These are phyloP conservation scores for Gortyna flavago DNA, from an alignment of 2,888 invertebrate genomes.

Conservation along the genomic window DNA sequence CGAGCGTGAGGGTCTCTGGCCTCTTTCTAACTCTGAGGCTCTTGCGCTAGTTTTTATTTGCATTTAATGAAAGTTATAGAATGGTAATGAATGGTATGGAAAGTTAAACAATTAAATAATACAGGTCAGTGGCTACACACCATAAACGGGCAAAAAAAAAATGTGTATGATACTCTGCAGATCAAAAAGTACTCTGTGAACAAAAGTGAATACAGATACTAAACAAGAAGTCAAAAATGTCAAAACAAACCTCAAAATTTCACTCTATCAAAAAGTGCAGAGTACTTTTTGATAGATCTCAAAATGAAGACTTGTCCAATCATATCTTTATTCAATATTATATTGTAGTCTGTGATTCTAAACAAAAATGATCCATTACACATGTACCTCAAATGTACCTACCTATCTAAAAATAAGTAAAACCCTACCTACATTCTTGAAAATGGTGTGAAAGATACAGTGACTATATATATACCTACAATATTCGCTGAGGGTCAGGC, in stretches of 20 bases:
- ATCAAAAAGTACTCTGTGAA: too few relatives aligned
- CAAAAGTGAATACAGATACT: neutral
- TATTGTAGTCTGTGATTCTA: too few relatives aligned
- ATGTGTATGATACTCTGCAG: neutral
- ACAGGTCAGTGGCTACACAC: too few relatives aligned
- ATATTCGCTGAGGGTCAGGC: neutral
- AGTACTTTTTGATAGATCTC: too few relatives aligned
- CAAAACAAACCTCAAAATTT: slow-evolving; percentile 17
- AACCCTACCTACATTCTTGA: neutral
- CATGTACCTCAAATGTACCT: too few relatives aligned
- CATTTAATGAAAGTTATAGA: neutral
- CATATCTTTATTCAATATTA: neutral
- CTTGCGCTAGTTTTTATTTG: neutral
- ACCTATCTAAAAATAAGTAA: neutral
- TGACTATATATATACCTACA: too few relatives aligned
- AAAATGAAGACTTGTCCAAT: neutral
- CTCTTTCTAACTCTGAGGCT: too few relatives aligned
- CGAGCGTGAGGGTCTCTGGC: too few relatives aligned
- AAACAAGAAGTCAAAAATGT: slow-evolving; percentile 6
- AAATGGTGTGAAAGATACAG: neutral
- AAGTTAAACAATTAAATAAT: too few relatives aligned
- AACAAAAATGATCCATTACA: neutral
- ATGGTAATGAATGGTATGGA: too few relatives aligned
- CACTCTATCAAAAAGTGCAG: too few relatives aligned
- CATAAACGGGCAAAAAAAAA: neutral